A percentile compares a stretch with the other conserved stretches of the same genome.
Evolutionary conservation across 2,113 vertebrate genomes (phyloP).

Genomic region (Trichomycterus rosablanca): DNA sequence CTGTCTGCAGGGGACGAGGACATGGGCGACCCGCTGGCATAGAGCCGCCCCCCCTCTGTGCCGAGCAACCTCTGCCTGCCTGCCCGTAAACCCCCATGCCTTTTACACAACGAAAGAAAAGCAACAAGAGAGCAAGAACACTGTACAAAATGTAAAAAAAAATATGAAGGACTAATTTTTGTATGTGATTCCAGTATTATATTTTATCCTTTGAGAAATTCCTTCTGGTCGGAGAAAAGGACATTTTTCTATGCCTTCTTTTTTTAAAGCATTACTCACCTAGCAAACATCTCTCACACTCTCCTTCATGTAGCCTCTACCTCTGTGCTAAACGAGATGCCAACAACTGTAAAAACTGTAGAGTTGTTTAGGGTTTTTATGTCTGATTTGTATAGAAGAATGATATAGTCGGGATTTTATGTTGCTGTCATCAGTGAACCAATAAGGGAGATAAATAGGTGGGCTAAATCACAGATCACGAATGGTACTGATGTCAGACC

Average conservation of each 20-base stretch:
- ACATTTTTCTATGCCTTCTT: slow-evolving; percentile 72
- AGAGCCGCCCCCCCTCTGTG: slow-evolving; percentile 56
- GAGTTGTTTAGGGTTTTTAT: slow-evolving; percentile 64
- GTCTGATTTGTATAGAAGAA: slow-evolving; percentile 66
- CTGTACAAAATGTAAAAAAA: slow-evolving; percentile 97
- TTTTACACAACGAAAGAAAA: slow-evolving; percentile 64
- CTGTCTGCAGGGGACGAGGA: slow-evolving; percentile 87
- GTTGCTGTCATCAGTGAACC: slow-evolving; percentile 46
- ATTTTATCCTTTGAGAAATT: slow-evolving; percentile 73
- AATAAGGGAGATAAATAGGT: slow-evolving; percentile 30
- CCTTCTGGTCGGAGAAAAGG: slow-evolving; percentile 58
- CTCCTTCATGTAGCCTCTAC: slow-evolving; percentile 68
- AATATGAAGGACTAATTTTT: slow-evolving; percentile 99
- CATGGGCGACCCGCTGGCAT: slow-evolving; percentile 87
- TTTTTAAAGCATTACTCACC: slow-evolving; percentile 59
- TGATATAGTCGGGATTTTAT: slow-evolving; percentile 41
- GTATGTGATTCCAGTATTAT: slow-evolving; percentile 99
- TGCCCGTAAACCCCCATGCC: slow-evolving; percentile 57
- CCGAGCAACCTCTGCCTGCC: slow-evolving; percentile 9
- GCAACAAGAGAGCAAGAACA: slow-evolving; percentile 65
- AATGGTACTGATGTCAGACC: slow-evolving; percentile 58
- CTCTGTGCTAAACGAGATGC: slow-evolving; percentile 69
- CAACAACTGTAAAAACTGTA: slow-evolving; percentile 60
- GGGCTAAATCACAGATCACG: slow-evolving; percentile 57
- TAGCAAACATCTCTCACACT: slow-evolving; percentile 39